A percentile compares a stretch with the other conserved stretches of the same genome.
Evolutionary conservation across 2,888 invertebrate genomes (phyloP).

Genomic region (Lomographa bimaculata): DNA sequence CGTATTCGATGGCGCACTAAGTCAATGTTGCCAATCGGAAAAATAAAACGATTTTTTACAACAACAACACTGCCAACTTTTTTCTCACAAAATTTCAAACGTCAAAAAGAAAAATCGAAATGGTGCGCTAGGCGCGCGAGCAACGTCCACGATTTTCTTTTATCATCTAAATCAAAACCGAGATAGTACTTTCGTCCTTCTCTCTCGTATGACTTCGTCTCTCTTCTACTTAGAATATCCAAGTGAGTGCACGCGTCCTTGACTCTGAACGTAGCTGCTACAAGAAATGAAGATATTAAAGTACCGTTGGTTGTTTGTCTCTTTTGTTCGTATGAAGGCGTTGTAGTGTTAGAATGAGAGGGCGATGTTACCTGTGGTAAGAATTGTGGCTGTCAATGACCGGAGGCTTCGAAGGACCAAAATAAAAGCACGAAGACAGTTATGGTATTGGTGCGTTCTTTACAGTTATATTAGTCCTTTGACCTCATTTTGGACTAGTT

Average conservation of each 20-base stretch:
- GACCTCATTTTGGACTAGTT: too few species aligned
- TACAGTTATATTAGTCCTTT: slow-evolving; percentile 23
- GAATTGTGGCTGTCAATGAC: slow-evolving; percentile 75
- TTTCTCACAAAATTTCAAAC: slow-evolving; percentile 29
- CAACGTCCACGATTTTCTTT: slow-evolving; percentile 57
- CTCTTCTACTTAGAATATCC: slow-evolving; percentile 44
- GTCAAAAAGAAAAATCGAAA: slow-evolving; percentile 40
- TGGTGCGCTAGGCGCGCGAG: slow-evolving; percentile 50
- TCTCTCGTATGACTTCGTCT: slow-evolving; percentile 45
- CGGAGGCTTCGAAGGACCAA: slow-evolving; percentile 67
- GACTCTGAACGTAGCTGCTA: slow-evolving; percentile 61
- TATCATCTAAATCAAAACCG: slow-evolving; percentile 57
- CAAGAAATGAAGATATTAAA: slow-evolving; percentile 50
- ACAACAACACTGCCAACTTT: slow-evolving; percentile 34
- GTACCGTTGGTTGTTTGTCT: slow-evolving; percentile 68
- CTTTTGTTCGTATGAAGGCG: slow-evolving; percentile 32
- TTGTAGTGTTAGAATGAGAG: slow-evolving; percentile 45
- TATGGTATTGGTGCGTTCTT: slow-evolving; percentile 39
- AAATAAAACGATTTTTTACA: slow-evolving; percentile 37
- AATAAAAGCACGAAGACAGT: slow-evolving; percentile 48
- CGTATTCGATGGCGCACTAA: slow-evolving; percentile 42
- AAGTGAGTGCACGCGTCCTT: slow-evolving; percentile 77
- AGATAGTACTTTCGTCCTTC: slow-evolving; percentile 42
- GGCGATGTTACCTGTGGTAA: slow-evolving; percentile 46
- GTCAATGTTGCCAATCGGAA: slow-evolving; percentile 50